Conservation (phyloP, 2,888 invertebrate genomes). For the Hydropsyche betteni region DNA sequence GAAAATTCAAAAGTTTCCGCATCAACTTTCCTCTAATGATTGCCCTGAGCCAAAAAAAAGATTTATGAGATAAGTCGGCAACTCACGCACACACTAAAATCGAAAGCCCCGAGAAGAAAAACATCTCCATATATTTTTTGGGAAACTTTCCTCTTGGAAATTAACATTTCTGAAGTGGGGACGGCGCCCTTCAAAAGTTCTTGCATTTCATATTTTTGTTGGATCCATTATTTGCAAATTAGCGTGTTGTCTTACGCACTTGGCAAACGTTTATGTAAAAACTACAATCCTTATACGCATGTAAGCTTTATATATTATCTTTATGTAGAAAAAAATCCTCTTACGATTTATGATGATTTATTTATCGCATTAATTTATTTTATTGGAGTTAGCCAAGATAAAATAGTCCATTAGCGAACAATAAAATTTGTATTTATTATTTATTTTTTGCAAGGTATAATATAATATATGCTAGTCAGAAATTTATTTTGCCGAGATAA, state of each 20-base stretch:
- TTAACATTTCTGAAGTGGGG: conserved; percentile 27
- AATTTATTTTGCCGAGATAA: too few species aligned
- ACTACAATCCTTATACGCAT: neutral
- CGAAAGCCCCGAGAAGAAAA: conserved; percentile 12
- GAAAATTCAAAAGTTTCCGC: conserved; percentile 32
- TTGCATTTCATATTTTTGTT: conserved; percentile 36
- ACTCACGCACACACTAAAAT: neutral
- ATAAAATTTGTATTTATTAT: conserved; percentile 8
- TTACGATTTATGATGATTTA: conserved; percentile 26
- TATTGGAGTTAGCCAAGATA: conserved; percentile 21
- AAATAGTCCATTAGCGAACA: conserved; percentile 23
- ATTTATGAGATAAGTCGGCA: conserved; percentile 31
- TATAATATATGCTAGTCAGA: too few species aligned
- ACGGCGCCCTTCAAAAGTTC: conserved; percentile 17
- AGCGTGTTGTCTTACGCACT: conserved; percentile 30
- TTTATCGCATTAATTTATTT: conserved; percentile 27
- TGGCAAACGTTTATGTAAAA: conserved; percentile 4
- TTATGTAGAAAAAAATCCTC: neutral
- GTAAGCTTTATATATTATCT: neutral
- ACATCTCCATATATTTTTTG: conserved; percentile 32
- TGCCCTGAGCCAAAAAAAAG: conserved; percentile 31
- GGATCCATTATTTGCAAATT: conserved; percentile 34
- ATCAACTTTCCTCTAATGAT: conserved; percentile 33
- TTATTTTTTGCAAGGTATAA: neutral
- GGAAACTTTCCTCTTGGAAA: conserved; percentile 2